Conservation (phyloP, 2,797 vertebrate species). For the Ibycter americanus region DNA sequence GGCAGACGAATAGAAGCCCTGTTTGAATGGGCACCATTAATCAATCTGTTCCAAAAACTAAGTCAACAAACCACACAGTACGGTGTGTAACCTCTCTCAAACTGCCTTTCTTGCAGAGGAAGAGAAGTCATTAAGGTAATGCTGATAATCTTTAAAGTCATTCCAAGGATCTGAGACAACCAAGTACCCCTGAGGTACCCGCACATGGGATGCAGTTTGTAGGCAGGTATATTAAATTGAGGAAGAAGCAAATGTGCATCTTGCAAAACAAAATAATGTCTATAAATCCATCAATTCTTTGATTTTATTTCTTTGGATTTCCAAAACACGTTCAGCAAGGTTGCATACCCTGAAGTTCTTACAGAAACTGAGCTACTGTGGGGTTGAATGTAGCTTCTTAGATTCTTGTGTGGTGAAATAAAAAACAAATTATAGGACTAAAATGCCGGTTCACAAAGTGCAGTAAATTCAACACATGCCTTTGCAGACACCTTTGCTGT, state of each 20-base stretch:
- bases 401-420: not conserved
- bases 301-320: not conserved
- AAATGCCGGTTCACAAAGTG: not conserved
- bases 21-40: not conserved
- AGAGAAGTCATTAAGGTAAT: not conserved
- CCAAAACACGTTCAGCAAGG: not conserved
- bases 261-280: not conserved
- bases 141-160: not conserved
- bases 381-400: not conserved
- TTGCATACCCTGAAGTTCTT: not conserved
- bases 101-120: not conserved
- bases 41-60: not conserved
- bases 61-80: not conserved
- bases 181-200: not conserved
- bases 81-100: not conserved
- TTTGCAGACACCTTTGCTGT: not conserved
- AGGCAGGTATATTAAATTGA: not conserved
- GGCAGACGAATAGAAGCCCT: not conserved
- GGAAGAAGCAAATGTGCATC: not conserved
- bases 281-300: not conserved
- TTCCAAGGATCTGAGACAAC: not conserved
- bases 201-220: not conserved
- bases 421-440: not conserved
- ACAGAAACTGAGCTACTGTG: not conserved
- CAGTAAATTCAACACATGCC: not conserved